phyloP scores from a whole-genome alignment of 2,113 vertebrate genomes.

The Nothocercus nigrocapillus region DNA sequence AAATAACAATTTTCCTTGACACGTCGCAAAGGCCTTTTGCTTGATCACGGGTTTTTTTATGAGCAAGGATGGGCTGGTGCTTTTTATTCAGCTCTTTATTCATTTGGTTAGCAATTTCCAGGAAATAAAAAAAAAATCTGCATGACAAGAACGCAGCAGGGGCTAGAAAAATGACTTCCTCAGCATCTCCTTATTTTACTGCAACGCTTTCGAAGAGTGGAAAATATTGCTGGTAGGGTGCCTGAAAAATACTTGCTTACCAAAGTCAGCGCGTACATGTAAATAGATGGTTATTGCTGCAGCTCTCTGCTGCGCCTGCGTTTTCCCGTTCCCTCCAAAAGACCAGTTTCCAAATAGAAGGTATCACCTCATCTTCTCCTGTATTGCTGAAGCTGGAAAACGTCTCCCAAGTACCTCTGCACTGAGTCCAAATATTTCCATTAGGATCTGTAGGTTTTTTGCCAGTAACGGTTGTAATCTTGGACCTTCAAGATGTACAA shows the following conservation, averaged over 20 bases:
- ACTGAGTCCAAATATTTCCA: not conserved
- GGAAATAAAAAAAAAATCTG: conserved; percentile 34
- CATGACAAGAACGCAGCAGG: conserved; percentile 49
- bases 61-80: not conserved
- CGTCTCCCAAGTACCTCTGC: not conserved
- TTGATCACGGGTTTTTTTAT: not conserved
- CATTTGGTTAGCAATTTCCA: conserved; percentile 26
- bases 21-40: not conserved
- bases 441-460: not conserved
- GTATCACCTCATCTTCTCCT: not conserved
- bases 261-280: conserved; percentile 1
- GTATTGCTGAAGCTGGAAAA: not conserved
- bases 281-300: conserved; percentile 35
- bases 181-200: conserved; percentile 49
- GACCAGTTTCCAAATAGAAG: conserved; percentile 24
- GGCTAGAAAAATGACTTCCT: conserved; percentile 26
- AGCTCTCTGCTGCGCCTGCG: conserved; percentile 29
- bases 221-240: conserved; percentile 19
- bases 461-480: not conserved
- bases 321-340: conserved; percentile 35
- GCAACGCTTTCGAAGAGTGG: not conserved
- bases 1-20: not conserved
- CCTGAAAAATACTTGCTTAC: conserved; percentile 38
- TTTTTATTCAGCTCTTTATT: conserved; percentile 55
- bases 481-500: not conserved